Evolutionary conservation across 2,888 invertebrate species (phyloP), one percentile per base, ranked within the genome.

Genomic region (Cylloceria caligata): DNA sequence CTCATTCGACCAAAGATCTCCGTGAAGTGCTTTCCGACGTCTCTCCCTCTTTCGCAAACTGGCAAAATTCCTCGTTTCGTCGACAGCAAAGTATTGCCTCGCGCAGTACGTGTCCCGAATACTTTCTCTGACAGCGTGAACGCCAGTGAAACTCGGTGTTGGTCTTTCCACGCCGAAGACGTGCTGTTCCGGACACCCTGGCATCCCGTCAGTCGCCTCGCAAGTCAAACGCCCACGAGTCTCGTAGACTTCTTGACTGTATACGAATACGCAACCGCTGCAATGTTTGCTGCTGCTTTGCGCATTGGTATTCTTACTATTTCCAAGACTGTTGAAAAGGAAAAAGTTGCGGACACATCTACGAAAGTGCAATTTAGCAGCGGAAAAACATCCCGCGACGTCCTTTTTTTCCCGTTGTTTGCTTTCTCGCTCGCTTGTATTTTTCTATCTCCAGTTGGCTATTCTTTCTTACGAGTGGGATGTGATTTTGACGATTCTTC

Each of bases 31-130:
- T 81, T 81, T 81, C 64, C 60, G 64, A 73, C 73, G 73, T 81
- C 62, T 64, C 77, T 62, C 77, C 34, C 68, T 36, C 68, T 39
- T 30, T 85, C 73, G 81, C 86, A 85, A 87, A 85, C 87, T 84
- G 83, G 82, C 86, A 83, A 84, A 90, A 90, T 90, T 88, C 86
- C 87, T 88, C 88, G 88, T 89, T 87, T 88, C 88, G 86, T 83
- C 86, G 87, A 81, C 85, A 86, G 85, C 76, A 84, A 87, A 88
- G 87, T 89, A 89, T 89, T 88, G 88, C 87, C 83, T 85, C 65
- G 81, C 84, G 83, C 69, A 57, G 84, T 89, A 89, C 89, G 90
- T 90, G 90, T 86, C 84, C 77, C 77, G 89, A 90, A 90, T 90
- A 87, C 55, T 68, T 81, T 74, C 45, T 64, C 47, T 69, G 16